A percentile compares a stretch with the other conserved stretches of the same genome.
phyloP scores from a whole-genome alignment of 2,888 invertebrate genomes.

The Ctena decussata region DNA sequence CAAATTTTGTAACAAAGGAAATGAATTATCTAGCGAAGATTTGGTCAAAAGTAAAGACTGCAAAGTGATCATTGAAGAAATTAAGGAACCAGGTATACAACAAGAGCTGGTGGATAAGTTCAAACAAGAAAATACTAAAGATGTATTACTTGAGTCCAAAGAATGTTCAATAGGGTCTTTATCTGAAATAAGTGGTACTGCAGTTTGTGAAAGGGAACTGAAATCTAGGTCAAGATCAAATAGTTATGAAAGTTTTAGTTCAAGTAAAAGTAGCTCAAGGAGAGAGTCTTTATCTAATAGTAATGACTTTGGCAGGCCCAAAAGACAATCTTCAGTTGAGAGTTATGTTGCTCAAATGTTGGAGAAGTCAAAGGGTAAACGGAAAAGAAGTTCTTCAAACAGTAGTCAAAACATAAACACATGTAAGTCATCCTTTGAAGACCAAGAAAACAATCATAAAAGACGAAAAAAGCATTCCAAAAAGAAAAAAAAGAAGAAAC shows the following conservation, averaged over 20 bases:
- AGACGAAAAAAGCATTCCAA: conserved; percentile 43
- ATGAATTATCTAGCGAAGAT: too few species aligned
- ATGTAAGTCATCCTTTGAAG: conserved; percentile 25
- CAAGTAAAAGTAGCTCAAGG: conserved; percentile 24
- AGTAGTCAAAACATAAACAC: neutral
- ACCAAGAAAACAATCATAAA: conserved; percentile 23
- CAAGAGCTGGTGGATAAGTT: too few species aligned
- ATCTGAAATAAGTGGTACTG: neutral
- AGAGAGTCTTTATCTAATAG: conserved; percentile 24
- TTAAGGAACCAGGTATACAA: too few species aligned
- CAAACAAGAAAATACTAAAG: neutral
- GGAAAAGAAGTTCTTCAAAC: neutral
- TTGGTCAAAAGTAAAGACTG: too few species aligned
- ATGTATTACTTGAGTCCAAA: neutral
- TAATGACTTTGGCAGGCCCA: neutral
- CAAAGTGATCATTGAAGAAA: too few species aligned
- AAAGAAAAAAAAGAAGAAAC: conserved; percentile 26
- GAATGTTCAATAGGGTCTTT: neutral
- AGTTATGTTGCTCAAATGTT: neutral
- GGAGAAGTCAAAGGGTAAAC: neutral
- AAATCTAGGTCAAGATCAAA: conserved; percentile 30
- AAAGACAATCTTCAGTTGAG: neutral
- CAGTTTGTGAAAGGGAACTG: neutral
- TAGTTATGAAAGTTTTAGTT: conserved; percentile 23
- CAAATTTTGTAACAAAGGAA: too few species aligned